Conservation (phyloP, 1,140 invertebrate species). For the Leucophenga varia region DNA sequence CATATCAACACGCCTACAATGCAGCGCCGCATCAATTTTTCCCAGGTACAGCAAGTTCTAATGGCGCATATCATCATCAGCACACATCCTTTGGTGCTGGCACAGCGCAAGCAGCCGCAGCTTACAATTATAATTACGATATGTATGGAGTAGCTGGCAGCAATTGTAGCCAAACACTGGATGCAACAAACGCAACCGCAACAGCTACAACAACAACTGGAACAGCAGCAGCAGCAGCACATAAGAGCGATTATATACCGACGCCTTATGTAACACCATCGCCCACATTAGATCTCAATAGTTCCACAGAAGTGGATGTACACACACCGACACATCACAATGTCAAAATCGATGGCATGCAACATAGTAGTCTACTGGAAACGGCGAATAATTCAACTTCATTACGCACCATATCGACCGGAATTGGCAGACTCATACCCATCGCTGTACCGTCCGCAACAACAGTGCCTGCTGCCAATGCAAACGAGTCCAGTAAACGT, state of each 20-base stretch:
- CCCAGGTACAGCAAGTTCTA: no score
- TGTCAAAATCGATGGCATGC: constrained; percentile 14
- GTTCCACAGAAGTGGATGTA: constrained; percentile 44
- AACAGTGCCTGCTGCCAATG: not conserved
- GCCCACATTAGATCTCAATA: constrained; percentile 49
- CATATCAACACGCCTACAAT: not conserved
- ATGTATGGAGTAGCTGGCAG: constrained; percentile 5
- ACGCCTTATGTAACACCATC: constrained; percentile 52
- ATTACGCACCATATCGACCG: constrained; percentile 18
- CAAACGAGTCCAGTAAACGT: constrained; percentile 21
- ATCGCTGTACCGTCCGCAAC: not conserved
- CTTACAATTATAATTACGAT: constrained; percentile 6
- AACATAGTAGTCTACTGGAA: constrained; percentile 29
- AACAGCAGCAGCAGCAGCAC: constrained; percentile 22
- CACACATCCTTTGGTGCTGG: not conserved
- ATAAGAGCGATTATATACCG: constrained; percentile 48
- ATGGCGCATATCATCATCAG: not conserved
- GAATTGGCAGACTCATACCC: not conserved
- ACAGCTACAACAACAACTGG: constrained; percentile 23
- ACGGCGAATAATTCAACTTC: constrained; percentile 20
- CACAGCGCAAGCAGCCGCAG: constrained; percentile 8
- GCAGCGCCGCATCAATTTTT: no score
- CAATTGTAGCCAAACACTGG: constrained; percentile 16
- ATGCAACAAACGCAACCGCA: constrained; percentile 7
- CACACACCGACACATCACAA: constrained; percentile 27